Base-by-base conservation (phyloP, 2,113 vertebrate species). In the Ochotona princeps region DNA sequence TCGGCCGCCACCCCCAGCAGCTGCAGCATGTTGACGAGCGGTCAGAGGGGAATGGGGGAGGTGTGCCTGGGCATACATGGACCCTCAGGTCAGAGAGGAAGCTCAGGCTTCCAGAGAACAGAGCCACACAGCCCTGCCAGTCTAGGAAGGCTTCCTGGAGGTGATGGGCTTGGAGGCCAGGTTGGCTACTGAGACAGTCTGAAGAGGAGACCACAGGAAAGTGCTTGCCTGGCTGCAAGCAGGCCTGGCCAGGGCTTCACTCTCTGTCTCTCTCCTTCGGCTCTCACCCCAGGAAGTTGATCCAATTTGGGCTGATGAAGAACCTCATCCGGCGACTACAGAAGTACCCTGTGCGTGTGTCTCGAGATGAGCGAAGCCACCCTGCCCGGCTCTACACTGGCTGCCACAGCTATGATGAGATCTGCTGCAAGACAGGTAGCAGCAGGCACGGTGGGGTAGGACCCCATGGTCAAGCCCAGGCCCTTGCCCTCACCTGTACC, bases 261-360 rank as follows among this genome's bases (percentile, higher is more conserved):
- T 69, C 1, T 44, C 15, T 69, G 1, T 44, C 8, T 44, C 63
- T 84, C 63, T 78, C 12, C 72, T 28, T 95, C 60, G 1, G 47
- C 79, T 47, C n/a, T 49, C 47, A 54, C 35, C 67, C 35, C 96
- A 99, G 99, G 97, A 99, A 98, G 96, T 98, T 99, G 26, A 99
- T 99, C 97, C 99, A 99, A 97, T 99, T 99, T 65, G 99, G 99
- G 15, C 97, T 99, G 93, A 99, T 99, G 99, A 99, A 99, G 96
- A 98, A 98, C 85, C 98, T 99, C n/a, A 99, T 99, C 96, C 98
- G 99, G 4, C 98, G 99, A 66, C 98, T 99, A 57, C 99, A 99
- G 97, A 99, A 99, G 88, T 99, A 99, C 92, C 99, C 99, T 0
- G 99, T 99, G 49, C 99, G 99, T 96, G 98, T 99, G 0, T 93